A percentile compares a stretch with the other conserved stretches of the same genome.
Evolutionary conservation across 2,888 invertebrate species (phyloP).

Genomic region (Agonum fuliginosum): DNA sequence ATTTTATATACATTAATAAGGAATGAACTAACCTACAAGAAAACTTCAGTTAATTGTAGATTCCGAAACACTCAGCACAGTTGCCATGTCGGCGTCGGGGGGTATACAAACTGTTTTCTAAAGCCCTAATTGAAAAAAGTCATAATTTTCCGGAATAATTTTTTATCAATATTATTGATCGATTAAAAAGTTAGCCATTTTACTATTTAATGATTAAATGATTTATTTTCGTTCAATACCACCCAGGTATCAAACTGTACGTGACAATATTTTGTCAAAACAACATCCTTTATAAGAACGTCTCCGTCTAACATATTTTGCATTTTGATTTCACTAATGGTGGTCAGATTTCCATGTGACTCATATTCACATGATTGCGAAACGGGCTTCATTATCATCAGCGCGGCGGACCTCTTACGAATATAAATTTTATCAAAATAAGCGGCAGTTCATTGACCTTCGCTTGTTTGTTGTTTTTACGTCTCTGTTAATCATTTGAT

Average conservation of each 20-base stretch:
- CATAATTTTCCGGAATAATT: no score
- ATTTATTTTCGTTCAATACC: neutral
- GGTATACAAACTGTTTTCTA: no score
- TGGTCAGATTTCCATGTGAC: neutral
- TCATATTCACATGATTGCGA: slow-evolving; percentile 39
- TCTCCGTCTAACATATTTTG: slow-evolving; percentile 13
- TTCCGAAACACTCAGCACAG: no score
- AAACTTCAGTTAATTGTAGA: no score
- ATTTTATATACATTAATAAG: no score
- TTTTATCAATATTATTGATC: neutral
- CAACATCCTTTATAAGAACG: neutral
- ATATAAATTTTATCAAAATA: slow-evolving; percentile 54
- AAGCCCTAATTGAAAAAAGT: no score
- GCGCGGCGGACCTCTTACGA: slow-evolving; percentile 31
- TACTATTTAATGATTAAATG: no score
- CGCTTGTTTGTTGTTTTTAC: slow-evolving; percentile 21
- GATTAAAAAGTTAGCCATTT: neutral
- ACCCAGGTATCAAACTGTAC: neutral
- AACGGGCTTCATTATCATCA: slow-evolving; percentile 39
- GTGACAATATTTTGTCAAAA: neutral
- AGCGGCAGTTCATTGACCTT: slow-evolving; percentile 27
- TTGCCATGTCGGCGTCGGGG: no score
- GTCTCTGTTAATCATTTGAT: neutral
- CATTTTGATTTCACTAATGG: slow-evolving; percentile 24
- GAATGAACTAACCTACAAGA: no score